Evolutionary conservation across 2,113 vertebrate genomes (phyloP).

Genomic region (Chlamydotis undulata): DNA sequence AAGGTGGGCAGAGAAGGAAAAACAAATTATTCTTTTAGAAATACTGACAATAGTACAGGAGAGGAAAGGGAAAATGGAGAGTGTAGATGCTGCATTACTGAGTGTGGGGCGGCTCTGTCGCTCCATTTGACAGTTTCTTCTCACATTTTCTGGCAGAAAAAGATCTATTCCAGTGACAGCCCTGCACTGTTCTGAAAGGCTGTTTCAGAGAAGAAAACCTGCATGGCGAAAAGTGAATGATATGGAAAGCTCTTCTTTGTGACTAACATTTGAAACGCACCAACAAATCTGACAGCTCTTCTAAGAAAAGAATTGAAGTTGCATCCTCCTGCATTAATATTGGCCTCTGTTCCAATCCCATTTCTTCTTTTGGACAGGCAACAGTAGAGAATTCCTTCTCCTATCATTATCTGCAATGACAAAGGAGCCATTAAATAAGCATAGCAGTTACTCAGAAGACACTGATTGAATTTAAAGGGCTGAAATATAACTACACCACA

Average conservation of each 20-base stretch:
- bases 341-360: conserved; percentile 84
- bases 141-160: neutral
- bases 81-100: neutral
- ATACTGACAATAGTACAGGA: neutral
- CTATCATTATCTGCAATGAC: conserved; percentile 92
- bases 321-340: conserved; percentile 96
- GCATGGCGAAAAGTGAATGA: conserved; percentile 40
- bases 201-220: conserved; percentile 28
- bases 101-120: neutral
- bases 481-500: neutral
- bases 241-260: neutral
- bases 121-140: neutral
- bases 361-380: conserved; percentile 88
- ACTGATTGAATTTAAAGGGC: neutral
- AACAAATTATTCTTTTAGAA: neutral
- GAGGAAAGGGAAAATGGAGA: neutral
- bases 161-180: neutral
- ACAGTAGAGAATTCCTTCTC: conserved; percentile 97
- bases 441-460: neutral
- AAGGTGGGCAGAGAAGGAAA: conserved; percentile 1
- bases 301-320: conserved; percentile 99
- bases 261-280: conserved; percentile 74
- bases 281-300: conserved; percentile 94
- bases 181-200: neutral
- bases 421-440: conserved; percentile 43